Conservation (phyloP, 2,888 invertebrate genomes). For the Cerastoderma edule region DNA sequence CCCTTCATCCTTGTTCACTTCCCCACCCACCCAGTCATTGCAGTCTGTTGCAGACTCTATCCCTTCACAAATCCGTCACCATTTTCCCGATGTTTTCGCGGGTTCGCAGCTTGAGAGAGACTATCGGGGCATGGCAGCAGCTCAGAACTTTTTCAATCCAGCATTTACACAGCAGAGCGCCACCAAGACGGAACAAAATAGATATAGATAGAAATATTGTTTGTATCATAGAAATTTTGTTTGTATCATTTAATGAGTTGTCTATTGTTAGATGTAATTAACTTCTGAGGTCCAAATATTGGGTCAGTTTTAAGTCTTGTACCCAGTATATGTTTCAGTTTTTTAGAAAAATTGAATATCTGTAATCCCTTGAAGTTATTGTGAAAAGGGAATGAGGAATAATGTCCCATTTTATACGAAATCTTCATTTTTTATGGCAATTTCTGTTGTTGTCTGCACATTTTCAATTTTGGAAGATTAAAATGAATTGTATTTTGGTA, state of each 20-base stretch:
- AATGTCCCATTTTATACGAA: neutral
- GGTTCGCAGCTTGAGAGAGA: conserved; percentile 10
- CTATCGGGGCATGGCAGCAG: neutral
- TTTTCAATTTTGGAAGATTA: neutral
- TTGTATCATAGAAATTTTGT: no score
- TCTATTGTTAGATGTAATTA: no score
- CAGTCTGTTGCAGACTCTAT: conserved; percentile 1
- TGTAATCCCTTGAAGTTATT: no score
- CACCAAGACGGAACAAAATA: neutral
- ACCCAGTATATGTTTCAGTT: no score
- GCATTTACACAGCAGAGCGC: conserved; percentile 21
- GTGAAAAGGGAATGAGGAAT: no score
- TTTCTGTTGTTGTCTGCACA: neutral
- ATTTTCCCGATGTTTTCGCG: conserved; percentile 7
- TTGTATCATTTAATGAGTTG: no score
- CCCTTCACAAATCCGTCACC: neutral
- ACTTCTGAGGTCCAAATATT: no score
- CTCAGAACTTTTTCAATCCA: conserved; percentile 22
- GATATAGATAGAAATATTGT: neutral
- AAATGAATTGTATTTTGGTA: conserved; percentile 8
- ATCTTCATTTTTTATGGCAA: neutral
- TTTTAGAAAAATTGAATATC: no score
- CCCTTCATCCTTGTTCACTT: conserved; percentile 1
- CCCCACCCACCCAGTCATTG: neutral
- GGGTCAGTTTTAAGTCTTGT: no score